phyloP scores from a whole-genome alignment of 2,888 invertebrate species.

The Drepanosiphum platanoidis region DNA sequence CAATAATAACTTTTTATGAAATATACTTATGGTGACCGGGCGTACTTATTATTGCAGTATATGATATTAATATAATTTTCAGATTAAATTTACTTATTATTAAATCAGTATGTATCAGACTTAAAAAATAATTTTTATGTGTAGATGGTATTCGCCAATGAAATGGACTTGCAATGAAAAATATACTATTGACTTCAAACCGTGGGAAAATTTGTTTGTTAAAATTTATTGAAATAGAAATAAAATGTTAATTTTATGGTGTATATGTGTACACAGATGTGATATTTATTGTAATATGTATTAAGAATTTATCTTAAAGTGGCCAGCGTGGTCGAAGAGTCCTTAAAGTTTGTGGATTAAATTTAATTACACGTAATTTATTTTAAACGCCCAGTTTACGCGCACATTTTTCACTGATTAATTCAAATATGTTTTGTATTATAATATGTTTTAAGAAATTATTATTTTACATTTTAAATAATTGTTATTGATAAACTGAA shows the following conservation, averaged over 20 bases:
- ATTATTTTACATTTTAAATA: too few species aligned
- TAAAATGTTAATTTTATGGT: too few species aligned
- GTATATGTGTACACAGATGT: not conserved
- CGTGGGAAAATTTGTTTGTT: constrained; percentile 8
- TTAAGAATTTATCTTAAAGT: not conserved
- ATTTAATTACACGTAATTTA: too few species aligned
- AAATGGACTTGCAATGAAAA: constrained; percentile 45
- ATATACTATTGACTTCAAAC: constrained; percentile 43
- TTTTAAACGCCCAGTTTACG: too few species aligned
- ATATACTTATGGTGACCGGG: too few species aligned
- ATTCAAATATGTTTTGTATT: too few species aligned
- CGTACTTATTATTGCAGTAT: too few species aligned
- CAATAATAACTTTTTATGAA: not conserved
- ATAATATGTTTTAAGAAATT: too few species aligned
- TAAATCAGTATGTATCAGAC: not conserved
- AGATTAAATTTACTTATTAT: not conserved
- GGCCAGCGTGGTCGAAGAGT: not conserved
- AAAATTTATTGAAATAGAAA: not conserved
- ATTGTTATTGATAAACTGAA: too few species aligned
- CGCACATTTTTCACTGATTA: too few species aligned
- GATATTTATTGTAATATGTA: not conserved
- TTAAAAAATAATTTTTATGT: not conserved
- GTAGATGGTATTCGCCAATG: constrained; percentile 50
- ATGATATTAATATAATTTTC: too few species aligned
- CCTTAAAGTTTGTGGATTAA: too few species aligned